These are phyloP conservation scores for Cichladusa arquata DNA, from an alignment of 2,113 vertebrate species.

Conservation along the genomic window DNA sequence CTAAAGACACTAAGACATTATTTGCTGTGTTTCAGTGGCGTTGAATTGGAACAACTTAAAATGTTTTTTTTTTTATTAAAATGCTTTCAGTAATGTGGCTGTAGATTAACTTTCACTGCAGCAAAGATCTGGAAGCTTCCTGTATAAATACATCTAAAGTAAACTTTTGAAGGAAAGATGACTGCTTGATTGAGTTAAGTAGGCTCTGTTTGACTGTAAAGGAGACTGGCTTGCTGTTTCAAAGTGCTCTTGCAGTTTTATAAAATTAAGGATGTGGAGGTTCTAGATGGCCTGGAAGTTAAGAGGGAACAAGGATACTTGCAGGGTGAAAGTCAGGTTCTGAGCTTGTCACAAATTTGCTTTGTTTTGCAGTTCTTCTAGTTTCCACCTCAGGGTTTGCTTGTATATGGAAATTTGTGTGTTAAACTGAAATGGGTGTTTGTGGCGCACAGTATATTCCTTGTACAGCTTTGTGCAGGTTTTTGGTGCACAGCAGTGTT, in stretches of 20 bases:
- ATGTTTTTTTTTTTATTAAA: slow-evolving; percentile 7
- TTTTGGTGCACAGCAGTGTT: background rate
- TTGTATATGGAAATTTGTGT: background rate
- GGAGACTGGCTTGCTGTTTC: background rate
- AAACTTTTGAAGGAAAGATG: background rate
- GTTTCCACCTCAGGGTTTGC: background rate
- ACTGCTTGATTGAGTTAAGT: background rate
- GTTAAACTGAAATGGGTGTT: background rate
- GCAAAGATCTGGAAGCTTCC: slow-evolving; percentile 37
- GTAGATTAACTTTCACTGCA: slow-evolving; percentile 15
- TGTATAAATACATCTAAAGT: background rate
- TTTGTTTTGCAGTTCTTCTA: slow-evolving; percentile 4
- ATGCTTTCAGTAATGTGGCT: slow-evolving; percentile 8
- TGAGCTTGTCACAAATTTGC: background rate
- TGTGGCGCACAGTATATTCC: accelerated
- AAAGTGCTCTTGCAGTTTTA: background rate
- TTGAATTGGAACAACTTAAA: background rate
- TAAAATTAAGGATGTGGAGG: background rate
- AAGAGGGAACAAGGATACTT: background rate
- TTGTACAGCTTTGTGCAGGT: background rate
- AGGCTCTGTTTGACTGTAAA: background rate
- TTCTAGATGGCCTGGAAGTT: background rate
- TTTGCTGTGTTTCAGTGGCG: slow-evolving; percentile 33
- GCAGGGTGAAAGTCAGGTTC: background rate
- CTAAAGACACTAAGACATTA: background rate